Base-by-base conservation (phyloP, 2,113 vertebrate species). In the Gymnogyps californianus region DNA sequence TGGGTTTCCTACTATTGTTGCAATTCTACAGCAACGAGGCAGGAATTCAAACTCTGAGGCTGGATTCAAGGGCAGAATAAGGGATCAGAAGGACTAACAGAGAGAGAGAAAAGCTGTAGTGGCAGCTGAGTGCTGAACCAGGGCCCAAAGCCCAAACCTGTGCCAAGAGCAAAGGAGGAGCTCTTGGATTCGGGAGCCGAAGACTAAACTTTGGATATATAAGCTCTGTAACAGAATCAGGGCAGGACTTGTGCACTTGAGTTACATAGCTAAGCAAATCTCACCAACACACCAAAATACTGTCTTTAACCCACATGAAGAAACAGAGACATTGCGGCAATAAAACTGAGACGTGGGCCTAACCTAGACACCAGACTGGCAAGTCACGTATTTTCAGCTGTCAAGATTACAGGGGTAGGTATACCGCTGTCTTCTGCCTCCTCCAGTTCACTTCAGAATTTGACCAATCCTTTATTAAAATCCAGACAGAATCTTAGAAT, bases 1-100 rank as follows among this genome's bases (percentile, higher is more conserved):
- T 49, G 71, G 25, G 65, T 54, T 83, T 92, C 92, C 89, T 85
- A 72, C 62, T 34, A 28, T 44, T 72, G 84, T 28, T 76, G 75
- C 70, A 85, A 31, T 66, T 72, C 82, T 46, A n/a, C 78, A 87
- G 89, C 70, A 89, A 52, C 4, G 10, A 94, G 87, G 61, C 57
- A 85, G 58, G 78, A 91, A 94, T 79, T 91, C 58, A 61, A 83
- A 84, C 66, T n/a, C 44, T 9, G 74, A 87, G 66, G 42, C 36
- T 85, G 83, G 58, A 94, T 69, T 79, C 90, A 95, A 96, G 95
- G 92, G 86, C 64, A 90, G 72, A 90, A 64, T 0, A 65, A 95
- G 49, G 79, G 59, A 89, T 55, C 61, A 62, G 83, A 47, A 95
- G 81, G 62, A 93, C 69, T 89, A 76, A 82, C 36, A 67, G 80